Percentiles rank a stretch among this genome's conserved stretches.
Conservation (phyloP, 2,797 vertebrate species). For the Pangasius mekongensis region DNA sequence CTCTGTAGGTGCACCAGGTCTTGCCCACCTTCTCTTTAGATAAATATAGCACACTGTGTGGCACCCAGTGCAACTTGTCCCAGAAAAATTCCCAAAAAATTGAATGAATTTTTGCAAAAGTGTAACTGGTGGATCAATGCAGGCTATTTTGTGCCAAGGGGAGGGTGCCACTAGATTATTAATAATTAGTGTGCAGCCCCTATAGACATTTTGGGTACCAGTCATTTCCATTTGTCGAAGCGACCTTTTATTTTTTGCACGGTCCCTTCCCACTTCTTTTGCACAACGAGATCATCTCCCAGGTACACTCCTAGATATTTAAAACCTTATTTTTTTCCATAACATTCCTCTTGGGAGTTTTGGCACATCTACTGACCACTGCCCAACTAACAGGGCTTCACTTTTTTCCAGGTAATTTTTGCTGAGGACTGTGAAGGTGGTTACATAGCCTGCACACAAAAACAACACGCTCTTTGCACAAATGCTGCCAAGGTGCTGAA, state of each 20-base stretch:
- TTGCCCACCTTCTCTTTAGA: not conserved
- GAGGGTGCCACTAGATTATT: not conserved
- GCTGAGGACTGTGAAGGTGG: too few species aligned
- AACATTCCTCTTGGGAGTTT: not conserved
- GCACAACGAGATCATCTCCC: not conserved
- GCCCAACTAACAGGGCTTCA: not conserved
- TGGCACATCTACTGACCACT: not conserved
- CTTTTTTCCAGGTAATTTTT: not conserved
- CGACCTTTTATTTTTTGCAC: not conserved
- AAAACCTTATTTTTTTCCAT: not conserved
- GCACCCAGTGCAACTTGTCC: not conserved
- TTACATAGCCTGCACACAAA: too few species aligned
- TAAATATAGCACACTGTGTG: not conserved
- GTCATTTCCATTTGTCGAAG: constrained; percentile 5
- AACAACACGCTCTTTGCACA: too few species aligned
- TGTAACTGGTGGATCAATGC: not conserved
- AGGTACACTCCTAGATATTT: not conserved
- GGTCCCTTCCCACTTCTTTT: not conserved
- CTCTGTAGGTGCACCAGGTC: not conserved
- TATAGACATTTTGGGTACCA: not conserved
- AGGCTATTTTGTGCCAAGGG: not conserved
- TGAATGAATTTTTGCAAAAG: not conserved
- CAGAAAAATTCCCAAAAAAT: not conserved
- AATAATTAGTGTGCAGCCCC: not conserved
- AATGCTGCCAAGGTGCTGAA: too few species aligned